Conservation (phyloP, 2,888 invertebrate species). For the Drosophila pseudotalamancana region DNA sequence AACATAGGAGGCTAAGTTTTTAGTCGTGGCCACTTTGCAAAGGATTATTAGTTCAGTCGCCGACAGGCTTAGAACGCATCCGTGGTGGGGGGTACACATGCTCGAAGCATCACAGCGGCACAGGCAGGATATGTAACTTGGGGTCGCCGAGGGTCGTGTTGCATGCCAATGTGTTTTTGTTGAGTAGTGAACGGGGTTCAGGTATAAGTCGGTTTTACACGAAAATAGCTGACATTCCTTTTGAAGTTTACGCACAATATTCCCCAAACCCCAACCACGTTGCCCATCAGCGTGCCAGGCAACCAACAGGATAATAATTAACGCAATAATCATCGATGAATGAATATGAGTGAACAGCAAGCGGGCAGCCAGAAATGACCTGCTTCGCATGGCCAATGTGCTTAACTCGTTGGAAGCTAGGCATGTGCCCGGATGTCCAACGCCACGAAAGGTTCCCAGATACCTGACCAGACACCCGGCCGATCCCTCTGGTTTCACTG, state of each 20-base stretch:
- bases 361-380: constrained; percentile 38
- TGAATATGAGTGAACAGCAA: constrained; percentile 44
- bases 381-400: constrained; percentile 67
- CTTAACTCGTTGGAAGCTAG: constrained; percentile 60
- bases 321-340: constrained; percentile 82
- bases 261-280: constrained; percentile 31
- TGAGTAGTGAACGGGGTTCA: constrained; percentile 11
- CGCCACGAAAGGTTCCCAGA: constrained; percentile 20
- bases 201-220: constrained; percentile 53
- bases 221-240: constrained; percentile 78
- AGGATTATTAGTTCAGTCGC: constrained; percentile 73
- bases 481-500: constrained; percentile 15
- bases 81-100: constrained; percentile 5
- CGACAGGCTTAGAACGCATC: constrained; percentile 27
- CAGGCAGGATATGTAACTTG: constrained; percentile 20
- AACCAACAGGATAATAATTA: constrained; percentile 71
- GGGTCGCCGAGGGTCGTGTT: constrained; percentile 23
- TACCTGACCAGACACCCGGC: constrained; percentile 11
- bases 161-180: constrained; percentile 34
- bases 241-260: constrained; percentile 80
- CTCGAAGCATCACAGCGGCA: constrained; percentile 14
- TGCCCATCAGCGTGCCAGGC: constrained; percentile 28
- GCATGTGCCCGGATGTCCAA: constrained; percentile 26
- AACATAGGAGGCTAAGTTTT: constrained; percentile 34
- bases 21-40: constrained; percentile 49